These are phyloP conservation scores for Scaptomyza tumidula DNA, from an alignment of 2,888 invertebrate genomes.

Conservation along the genomic window DNA sequence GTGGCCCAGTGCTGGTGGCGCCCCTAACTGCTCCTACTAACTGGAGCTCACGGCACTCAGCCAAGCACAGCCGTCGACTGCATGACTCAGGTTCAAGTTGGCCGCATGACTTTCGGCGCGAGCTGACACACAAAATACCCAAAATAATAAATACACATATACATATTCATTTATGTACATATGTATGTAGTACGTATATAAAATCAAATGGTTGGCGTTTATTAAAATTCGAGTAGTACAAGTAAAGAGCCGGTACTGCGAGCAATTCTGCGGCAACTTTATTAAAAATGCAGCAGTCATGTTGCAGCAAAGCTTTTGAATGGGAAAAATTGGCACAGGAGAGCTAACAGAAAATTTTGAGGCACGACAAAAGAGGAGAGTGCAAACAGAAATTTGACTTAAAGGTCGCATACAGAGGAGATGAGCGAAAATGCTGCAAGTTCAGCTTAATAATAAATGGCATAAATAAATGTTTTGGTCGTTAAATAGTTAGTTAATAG, in stretches of 20 bases:
- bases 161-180: not conserved
- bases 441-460: not conserved
- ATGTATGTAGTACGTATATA: constrained; percentile 21
- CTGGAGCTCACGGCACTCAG: constrained; percentile 21
- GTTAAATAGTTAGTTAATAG: too few relatives aligned
- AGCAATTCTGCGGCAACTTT: constrained; percentile 38
- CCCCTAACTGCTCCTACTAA: constrained; percentile 30
- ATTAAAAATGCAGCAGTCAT: constrained; percentile 55
- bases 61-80: constrained; percentile 27
- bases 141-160: not conserved
- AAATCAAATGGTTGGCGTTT: constrained; percentile 55
- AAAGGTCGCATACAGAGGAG: constrained; percentile 20
- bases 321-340: constrained; percentile 2
- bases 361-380: constrained; percentile 37
- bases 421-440: not conserved
- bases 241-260: constrained; percentile 22
- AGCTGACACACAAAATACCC: constrained; percentile 63
- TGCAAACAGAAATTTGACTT: constrained; percentile 30
- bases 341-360: constrained; percentile 16
- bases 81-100: constrained; percentile 82
- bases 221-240: constrained; percentile 51
- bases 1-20: constrained; percentile 64
- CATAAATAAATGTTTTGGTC: not conserved
- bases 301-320: not conserved
- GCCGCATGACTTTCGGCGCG: constrained; percentile 61